phyloP scores from a whole-genome alignment of 2,888 invertebrate species.

The Hylaea fasciaria region DNA sequence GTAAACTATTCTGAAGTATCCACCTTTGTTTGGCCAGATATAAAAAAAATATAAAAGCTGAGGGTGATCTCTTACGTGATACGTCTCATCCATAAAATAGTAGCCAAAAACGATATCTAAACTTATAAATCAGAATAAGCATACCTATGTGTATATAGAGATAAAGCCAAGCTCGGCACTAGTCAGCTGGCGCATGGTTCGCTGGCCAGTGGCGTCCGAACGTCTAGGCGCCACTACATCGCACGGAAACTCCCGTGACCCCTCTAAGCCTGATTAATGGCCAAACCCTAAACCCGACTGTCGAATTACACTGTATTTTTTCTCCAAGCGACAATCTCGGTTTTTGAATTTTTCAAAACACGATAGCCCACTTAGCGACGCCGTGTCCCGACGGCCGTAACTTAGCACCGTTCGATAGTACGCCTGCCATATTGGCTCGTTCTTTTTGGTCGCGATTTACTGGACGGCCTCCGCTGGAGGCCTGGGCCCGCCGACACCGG shows the following conservation, averaged over 20 bases:
- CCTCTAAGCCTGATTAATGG: slow-evolving; percentile 76
- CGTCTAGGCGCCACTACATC: slow-evolving; percentile 59
- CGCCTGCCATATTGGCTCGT: slow-evolving; percentile 75
- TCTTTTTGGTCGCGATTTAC: slow-evolving; percentile 81
- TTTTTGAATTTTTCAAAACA: slow-evolving; percentile 78
- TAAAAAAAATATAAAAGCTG: slow-evolving; percentile 1
- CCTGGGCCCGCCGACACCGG: slow-evolving; percentile 58
- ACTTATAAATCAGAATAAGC: slow-evolving; percentile 24
- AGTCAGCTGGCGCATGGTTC: slow-evolving; percentile 39
- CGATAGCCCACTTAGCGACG: slow-evolving; percentile 81
- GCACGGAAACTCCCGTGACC: slow-evolving; percentile 59
- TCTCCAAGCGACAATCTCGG: slow-evolving; percentile 62
- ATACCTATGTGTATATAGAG: slow-evolving; percentile 25
- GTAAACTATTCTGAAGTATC: slow-evolving; percentile 8
- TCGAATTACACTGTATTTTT: slow-evolving; percentile 64
- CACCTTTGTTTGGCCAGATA: slow-evolving; percentile 4
- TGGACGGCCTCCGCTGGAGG: slow-evolving; percentile 67
- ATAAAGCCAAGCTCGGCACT: slow-evolving; percentile 33
- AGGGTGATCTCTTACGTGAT: background rate
- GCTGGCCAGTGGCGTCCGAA: slow-evolving; percentile 48
- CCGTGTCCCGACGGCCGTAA: slow-evolving; percentile 76
- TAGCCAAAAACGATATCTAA: slow-evolving; percentile 14
- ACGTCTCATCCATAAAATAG: slow-evolving; percentile 9
- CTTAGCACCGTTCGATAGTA: slow-evolving; percentile 77
- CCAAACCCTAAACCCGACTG: slow-evolving; percentile 48